phyloP scores from a whole-genome alignment of 2,888 invertebrate species.

The Oxycera nigricornis region DNA sequence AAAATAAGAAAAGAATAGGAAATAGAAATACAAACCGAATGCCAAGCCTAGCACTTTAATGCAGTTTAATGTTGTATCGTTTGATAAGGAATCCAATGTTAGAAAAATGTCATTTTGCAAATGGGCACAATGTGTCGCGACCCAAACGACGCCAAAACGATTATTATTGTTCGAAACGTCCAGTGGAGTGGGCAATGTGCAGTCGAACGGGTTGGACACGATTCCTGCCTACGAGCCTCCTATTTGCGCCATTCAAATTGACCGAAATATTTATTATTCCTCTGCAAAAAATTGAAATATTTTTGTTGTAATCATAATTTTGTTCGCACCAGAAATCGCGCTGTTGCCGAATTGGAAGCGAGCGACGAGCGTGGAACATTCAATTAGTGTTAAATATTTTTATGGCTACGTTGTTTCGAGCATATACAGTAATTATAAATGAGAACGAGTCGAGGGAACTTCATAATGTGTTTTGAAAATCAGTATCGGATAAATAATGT shows the following conservation, averaged over 20 bases:
- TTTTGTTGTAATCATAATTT: too few species aligned
- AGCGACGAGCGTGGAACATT: too few species aligned
- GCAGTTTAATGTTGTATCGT: background rate
- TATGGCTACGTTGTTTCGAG: background rate
- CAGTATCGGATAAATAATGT: constrained; percentile 19
- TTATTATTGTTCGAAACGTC: background rate
- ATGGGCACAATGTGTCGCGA: background rate
- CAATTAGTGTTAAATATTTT: background rate
- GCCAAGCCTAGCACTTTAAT: background rate
- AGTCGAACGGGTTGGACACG: too few species aligned
- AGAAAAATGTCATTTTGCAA: background rate
- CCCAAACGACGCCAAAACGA: background rate
- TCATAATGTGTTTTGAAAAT: background rate
- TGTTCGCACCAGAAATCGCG: too few species aligned
- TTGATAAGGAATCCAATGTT: background rate
- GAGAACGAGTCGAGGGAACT: background rate
- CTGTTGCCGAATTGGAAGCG: too few species aligned
- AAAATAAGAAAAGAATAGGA: background rate
- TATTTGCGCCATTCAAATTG: too few species aligned
- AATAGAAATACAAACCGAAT: background rate
- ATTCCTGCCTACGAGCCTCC: too few species aligned
- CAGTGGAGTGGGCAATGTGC: background rate
- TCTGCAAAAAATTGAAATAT: too few species aligned
- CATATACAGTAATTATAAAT: background rate
- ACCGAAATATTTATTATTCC: too few species aligned